A percentile compares a stretch with the other conserved stretches of the same genome.
These are phyloP conservation scores for Panagrolaimus sp. DNA, from an alignment of 1,140 invertebrate species.

Conservation along the genomic window DNA sequence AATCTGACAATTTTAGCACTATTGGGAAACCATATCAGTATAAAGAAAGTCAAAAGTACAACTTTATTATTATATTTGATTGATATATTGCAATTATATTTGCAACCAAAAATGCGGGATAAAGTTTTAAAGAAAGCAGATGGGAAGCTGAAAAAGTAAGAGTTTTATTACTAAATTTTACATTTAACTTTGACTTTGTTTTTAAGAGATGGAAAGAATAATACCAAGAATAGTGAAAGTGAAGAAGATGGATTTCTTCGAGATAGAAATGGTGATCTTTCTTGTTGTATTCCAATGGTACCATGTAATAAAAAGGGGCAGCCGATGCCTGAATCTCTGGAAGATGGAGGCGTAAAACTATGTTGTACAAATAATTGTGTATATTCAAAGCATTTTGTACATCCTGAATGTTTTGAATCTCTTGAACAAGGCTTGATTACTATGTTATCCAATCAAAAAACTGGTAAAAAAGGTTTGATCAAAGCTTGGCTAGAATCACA, in stretches of 20 bases:
- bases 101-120: too few relatives aligned
- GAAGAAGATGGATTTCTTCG: not conserved
- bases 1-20: too few relatives aligned
- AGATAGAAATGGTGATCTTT: not conserved
- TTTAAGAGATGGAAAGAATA: too few relatives aligned
- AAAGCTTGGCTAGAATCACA: conserved; percentile 6
- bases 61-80: too few relatives aligned
- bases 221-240: too few relatives aligned
- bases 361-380: not conserved
- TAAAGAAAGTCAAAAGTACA: too few relatives aligned
- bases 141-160: too few relatives aligned
- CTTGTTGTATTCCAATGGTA: conserved; percentile 2
- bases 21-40: too few relatives aligned
- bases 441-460: not conserved
- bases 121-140: too few relatives aligned
- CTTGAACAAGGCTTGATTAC: not conserved
- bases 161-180: too few relatives aligned
- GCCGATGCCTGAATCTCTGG: not conserved
- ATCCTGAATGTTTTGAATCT: not conserved
- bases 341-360: not conserved
- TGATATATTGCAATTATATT: too few relatives aligned
- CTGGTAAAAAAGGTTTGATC: not conserved
- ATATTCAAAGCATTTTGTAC: not conserved
- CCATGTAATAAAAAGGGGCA: not conserved
- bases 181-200: too few relatives aligned